Base-by-base conservation (phyloP, 2,113 vertebrate genomes). In the Eulemur macaco region DNA sequence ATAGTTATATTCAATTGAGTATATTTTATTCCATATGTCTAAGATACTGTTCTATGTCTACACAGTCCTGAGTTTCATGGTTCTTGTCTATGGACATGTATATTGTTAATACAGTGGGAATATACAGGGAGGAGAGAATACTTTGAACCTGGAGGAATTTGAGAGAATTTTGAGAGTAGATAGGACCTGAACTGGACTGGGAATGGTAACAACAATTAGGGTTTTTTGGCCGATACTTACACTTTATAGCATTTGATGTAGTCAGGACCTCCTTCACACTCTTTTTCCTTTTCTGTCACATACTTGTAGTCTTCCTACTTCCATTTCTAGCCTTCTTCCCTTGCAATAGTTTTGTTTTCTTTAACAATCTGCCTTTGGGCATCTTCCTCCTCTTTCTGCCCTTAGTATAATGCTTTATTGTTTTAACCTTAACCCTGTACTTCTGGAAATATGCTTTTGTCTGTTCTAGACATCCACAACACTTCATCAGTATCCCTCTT, bases 371-470 rank as follows among this genome's bases (percentile, higher is more conserved):
- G 23, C 52, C 60, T 86, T 92, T 96, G 80, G 39, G 31, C 13
- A 69, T 87, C 56, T 92, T 76, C 39, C 27, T 71, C 64, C 42
- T 95, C 42, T 91, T 95, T 95, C 39, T 96, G 47, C 20, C 34
- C 42, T 85, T 90, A n/a, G 8, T 37, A 12, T 86, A 68, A 12
- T 88, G 47, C 82, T 78, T 88, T 87, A 66, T 91, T 96, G 68
- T 91, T 93, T 85, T 96, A 94, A 91, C 76, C 14, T 25, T 94
- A 83, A 56, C 37, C 29, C 27, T 73, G 14, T 81, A 45, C 42
- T 96, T 95, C 76, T 93, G 77, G 68, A 88, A 96, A 56, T 84
- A 83, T 0, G 13, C 45, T 87, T 80, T 74, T 97, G 25, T 85
- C 21, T 60, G 25, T 93, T 88, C 60, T 90, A 0, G 5, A 77